These are phyloP conservation scores for Eupelmus urozonus DNA, from an alignment of 2,888 invertebrate species.

Conservation along the genomic window DNA sequence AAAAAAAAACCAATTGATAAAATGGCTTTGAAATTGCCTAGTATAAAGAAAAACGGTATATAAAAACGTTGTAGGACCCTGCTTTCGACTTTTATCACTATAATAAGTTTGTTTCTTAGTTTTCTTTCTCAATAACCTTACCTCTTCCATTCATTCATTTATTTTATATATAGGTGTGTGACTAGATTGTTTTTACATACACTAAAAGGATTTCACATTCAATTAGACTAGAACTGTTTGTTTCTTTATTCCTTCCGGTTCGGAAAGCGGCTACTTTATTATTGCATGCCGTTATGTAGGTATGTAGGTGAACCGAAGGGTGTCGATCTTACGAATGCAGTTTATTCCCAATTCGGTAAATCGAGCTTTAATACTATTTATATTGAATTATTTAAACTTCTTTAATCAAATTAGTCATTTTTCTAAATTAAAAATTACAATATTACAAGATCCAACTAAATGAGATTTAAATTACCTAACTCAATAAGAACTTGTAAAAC, in stretches of 20 bases:
- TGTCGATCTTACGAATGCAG: too few relatives aligned
- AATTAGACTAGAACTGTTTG: conserved; percentile 3
- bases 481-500: not conserved
- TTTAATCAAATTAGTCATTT: too few relatives aligned
- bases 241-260: not conserved
- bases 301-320: too few relatives aligned
- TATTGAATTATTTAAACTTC: too few relatives aligned
- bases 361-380: too few relatives aligned
- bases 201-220: not conserved
- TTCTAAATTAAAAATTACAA: too few relatives aligned
- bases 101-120: conserved; percentile 28
- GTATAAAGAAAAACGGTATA: not conserved
- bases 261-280: not conserved
- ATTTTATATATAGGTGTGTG: not conserved
- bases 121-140: conserved; percentile 16
- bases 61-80: conserved; percentile 34
- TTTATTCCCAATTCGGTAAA: too few relatives aligned
- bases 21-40: not conserved
- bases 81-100: conserved; percentile 43
- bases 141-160: conserved; percentile 13
- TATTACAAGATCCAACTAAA: too few relatives aligned
- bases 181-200: conserved; percentile 6
- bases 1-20: not conserved
- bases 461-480: too few relatives aligned
- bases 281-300: conserved; percentile 4